These are phyloP conservation scores for Priocnemis perturbator DNA, from an alignment of 2,888 invertebrate genomes.

Conservation along the genomic window DNA sequence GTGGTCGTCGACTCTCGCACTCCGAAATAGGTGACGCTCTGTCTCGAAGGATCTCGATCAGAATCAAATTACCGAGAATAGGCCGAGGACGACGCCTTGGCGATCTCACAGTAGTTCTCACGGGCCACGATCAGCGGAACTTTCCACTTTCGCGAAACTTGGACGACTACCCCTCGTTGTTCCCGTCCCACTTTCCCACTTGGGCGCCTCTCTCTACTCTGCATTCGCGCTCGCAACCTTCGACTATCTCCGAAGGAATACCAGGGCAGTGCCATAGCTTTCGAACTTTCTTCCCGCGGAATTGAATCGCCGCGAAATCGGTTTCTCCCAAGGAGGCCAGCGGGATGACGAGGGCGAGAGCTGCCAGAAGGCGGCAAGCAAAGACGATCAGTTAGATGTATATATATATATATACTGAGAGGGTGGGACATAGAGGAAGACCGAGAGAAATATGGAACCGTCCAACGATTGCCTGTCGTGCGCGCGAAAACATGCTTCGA, in stretches of 20 bases:
- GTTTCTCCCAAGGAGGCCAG: conserved; percentile 30
- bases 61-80: conserved; percentile 51
- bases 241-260: conserved; percentile 20
- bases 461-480: neutral
- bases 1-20: too few relatives aligned
- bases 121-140: conserved; percentile 52
- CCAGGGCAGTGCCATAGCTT: conserved; percentile 22
- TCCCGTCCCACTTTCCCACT: conserved; percentile 23
- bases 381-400: too few relatives aligned
- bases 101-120: conserved; percentile 48
- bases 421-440: neutral
- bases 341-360: conserved; percentile 21
- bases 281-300: conserved; percentile 48
- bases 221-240: conserved; percentile 16
- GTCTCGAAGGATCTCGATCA: conserved; percentile 39
- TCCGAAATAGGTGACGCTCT: too few relatives aligned
- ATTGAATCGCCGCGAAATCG: conserved; percentile 56
- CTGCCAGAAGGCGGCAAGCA: neutral
- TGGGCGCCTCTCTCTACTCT: conserved; percentile 15
- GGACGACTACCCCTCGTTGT: conserved; percentile 24
- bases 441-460: neutral
- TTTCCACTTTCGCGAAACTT: conserved; percentile 54
- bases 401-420: too few relatives aligned
- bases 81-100: conserved; percentile 39
- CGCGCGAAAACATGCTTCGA: conserved; percentile 25